These are phyloP conservation scores for Tetramorium simillimum DNA, from an alignment of 1,140 invertebrate species.

Conservation along the genomic window DNA sequence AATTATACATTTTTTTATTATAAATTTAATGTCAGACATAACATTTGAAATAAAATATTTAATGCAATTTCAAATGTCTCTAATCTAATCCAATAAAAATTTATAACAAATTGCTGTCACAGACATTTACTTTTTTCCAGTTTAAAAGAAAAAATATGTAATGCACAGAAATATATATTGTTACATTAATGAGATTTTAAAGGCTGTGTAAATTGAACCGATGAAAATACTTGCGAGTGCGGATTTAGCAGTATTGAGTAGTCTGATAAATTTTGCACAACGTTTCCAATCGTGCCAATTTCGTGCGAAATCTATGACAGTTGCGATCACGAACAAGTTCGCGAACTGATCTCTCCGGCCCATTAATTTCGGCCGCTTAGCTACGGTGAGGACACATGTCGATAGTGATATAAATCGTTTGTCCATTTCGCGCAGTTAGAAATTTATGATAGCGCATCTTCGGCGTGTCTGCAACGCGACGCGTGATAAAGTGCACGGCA, in stretches of 20 bases:
- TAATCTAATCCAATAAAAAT: neutral
- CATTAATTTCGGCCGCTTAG: constrained; percentile 43
- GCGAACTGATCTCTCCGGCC: neutral
- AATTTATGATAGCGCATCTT: constrained; percentile 28
- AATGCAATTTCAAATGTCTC: neutral
- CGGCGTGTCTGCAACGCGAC: neutral
- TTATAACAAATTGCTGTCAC: neutral
- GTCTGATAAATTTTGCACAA: constrained; percentile 10
- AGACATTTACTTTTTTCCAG: neutral
- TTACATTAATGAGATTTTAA: neutral
- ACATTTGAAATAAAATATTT: neutral
- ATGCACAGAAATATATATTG: neutral
- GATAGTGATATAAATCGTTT: constrained; percentile 46
- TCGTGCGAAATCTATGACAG: constrained; percentile 2
- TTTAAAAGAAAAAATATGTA: neutral
- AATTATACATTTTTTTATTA: neutral
- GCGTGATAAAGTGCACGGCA: constrained; percentile 23
- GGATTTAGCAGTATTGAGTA: neutral
- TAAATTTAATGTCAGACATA: neutral
- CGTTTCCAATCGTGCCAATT: neutral
- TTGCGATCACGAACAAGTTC: constrained; percentile 39
- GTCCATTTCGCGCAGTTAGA: constrained; percentile 32
- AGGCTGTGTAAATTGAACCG: neutral
- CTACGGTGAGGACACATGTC: constrained; percentile 23
- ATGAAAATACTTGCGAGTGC: neutral